Evolutionary conservation across 2,888 invertebrate genomes (phyloP).

Genomic region (Macrosoma leucophasiata): DNA sequence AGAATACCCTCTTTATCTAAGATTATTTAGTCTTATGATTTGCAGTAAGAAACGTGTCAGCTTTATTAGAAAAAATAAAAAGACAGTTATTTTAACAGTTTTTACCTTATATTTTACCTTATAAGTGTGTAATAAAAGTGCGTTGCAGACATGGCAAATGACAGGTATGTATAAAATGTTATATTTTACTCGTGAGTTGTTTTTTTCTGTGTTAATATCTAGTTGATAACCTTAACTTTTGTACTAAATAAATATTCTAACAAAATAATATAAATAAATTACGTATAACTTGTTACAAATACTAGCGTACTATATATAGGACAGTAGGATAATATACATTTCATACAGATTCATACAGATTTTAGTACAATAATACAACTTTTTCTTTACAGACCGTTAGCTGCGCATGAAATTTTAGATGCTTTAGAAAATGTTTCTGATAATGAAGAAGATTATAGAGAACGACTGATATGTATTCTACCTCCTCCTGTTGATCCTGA

Average conservation of each 20-base stretch:
- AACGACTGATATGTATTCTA: conserved; percentile 21
- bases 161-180: conserved; percentile 22
- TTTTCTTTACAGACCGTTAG: conserved; percentile 24
- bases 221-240: conserved; percentile 25
- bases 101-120: conserved; percentile 22
- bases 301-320: conserved; percentile 22
- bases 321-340: conserved; percentile 28
- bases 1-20: conserved; percentile 7
- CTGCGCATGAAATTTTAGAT: conserved; percentile 19
- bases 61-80: conserved; percentile 22
- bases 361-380: conserved; percentile 24
- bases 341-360: too few species aligned
- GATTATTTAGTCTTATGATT: conserved; percentile 16
- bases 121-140: conserved; percentile 26
- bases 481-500: conserved; percentile 27
- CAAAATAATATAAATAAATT: conserved; percentile 26
- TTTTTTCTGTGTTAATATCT: conserved; percentile 25
- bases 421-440: conserved; percentile 26
- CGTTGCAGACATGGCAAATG: conserved; percentile 25
- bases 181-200: conserved; percentile 22
- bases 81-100: conserved; percentile 24
- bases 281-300: conserved; percentile 24
- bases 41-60: conserved; percentile 20
- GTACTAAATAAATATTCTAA: conserved; percentile 26
- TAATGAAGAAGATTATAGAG: conserved; percentile 13